Base-by-base conservation (phyloP, 1,140 invertebrate species). In the Melipona quadrifasciata region DNA sequence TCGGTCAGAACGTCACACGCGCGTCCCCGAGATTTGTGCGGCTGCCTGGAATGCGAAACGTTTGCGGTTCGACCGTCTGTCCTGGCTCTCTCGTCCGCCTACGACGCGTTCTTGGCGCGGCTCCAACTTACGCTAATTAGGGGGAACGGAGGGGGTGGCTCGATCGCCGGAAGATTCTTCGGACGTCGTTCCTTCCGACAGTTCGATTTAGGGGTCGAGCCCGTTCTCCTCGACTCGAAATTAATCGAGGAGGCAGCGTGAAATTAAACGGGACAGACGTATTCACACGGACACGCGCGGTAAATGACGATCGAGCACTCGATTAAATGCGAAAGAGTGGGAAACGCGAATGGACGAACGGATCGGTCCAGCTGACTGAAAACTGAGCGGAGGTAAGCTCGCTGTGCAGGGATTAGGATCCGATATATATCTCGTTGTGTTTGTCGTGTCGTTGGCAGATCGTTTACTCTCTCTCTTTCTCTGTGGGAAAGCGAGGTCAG, bases 11-110 rank as follows among this genome's bases (percentile, higher is more conserved):
- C 84, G 87, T 89, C 87, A 89, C 80, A 86, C 84, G 87, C 86
- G 89, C 80, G 86, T 91, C 89, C 85, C 72, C 88, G 85, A 91
- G 90, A 91, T 91, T 91, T 91, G 88, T 86, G 90, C 90, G 90
- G 90, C 90, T 84, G 86, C 84, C 85, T 84, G 90, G 88, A 91
- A 91, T 91, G 88, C 84, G 85, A 91, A 89, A 87, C 90, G 89
- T 77, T 89, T 86, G 87, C 79, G 89, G 88, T 89, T 79, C 73
- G 76, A 80, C 65, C 79, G 84, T 84, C 87, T 67, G 64, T 80
- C 47, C 72, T 58, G 65, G 34, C 53, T 71, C 53, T 71, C 75
- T 82, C 61, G 55, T 82, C 67, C 80, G 70, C 65, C 75, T 73
- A 76, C 85, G 78, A 61, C 39, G 39, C 39, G 31, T 68, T 89